A percentile compares a stretch with the other conserved stretches of the same genome.
phyloP scores from a whole-genome alignment of 2,888 invertebrate genomes.

The Yponomeuta sedellus region DNA sequence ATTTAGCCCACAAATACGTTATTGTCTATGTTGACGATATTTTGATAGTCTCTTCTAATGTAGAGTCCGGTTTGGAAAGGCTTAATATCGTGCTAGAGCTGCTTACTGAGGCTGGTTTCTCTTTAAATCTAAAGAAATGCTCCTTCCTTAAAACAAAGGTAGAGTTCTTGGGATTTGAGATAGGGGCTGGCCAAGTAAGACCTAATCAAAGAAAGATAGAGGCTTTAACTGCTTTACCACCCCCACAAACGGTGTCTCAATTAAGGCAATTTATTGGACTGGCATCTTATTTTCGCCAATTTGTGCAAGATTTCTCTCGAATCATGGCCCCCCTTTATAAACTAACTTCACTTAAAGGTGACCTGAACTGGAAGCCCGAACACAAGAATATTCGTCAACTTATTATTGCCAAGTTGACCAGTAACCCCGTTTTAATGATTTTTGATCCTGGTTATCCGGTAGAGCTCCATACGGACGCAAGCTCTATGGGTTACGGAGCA shows the following conservation, averaged over 20 bases:
- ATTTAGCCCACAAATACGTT: too few relatives aligned
- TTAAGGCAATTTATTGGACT: constrained; percentile 14
- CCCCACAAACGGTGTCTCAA: constrained; percentile 24
- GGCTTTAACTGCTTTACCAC: constrained; percentile 20
- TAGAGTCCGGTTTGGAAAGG: not conserved
- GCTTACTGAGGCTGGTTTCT: constrained; percentile 19
- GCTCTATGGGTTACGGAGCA: constrained; percentile 25
- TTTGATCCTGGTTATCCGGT: constrained; percentile 27
- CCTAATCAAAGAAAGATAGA: constrained; percentile 27
- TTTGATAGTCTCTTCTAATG: not conserved
- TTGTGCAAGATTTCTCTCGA: constrained; percentile 21
- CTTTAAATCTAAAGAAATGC: constrained; percentile 27
- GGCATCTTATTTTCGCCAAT: constrained; percentile 24
- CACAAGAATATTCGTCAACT: too few relatives aligned
- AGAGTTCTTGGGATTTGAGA: constrained; percentile 25
- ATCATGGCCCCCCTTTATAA: constrained; percentile 18
- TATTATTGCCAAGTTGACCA: too few relatives aligned
- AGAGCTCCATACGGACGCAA: constrained; percentile 19
- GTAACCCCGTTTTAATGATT: not conserved
- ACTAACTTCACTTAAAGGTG: not conserved
- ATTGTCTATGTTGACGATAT: not conserved
- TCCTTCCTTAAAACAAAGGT: constrained; percentile 23
- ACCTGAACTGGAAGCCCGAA: too few relatives aligned
- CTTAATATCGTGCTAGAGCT: not conserved
- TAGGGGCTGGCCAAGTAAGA: constrained; percentile 21